A percentile compares a stretch with the other conserved stretches of the same genome.
Evolutionary conservation across 2,797 vertebrate species (phyloP).

Genomic region (Sebastes nivosus): DNA sequence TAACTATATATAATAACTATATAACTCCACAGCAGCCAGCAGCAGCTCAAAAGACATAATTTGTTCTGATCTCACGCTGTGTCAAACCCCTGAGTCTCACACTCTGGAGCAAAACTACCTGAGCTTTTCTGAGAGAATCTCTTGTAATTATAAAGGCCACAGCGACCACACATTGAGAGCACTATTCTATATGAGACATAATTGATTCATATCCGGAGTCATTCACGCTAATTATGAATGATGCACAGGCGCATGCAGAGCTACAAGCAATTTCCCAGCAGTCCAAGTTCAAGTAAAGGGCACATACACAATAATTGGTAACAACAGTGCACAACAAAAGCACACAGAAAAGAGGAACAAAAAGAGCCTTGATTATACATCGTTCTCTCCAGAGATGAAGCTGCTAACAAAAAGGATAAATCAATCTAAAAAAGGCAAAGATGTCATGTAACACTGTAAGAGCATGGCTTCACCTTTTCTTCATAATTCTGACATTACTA

Average conservation of each 20-base stretch:
- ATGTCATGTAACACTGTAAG: background rate
- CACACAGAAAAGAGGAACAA: background rate
- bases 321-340: constrained; percentile 28
- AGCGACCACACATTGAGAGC: constrained; percentile 60
- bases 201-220: constrained; percentile 71
- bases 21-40: constrained; percentile 30
- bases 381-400: background rate
- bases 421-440: background rate
- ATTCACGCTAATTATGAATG: constrained; percentile 71
- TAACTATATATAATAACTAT: constrained; percentile 6
- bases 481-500: background rate
- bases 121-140: constrained; percentile 53
- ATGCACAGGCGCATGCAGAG: constrained; percentile 62
- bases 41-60: constrained; percentile 34
- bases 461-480: too few species aligned
- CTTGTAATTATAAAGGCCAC: constrained; percentile 60
- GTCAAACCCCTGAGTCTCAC: constrained; percentile 32
- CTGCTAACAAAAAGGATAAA: background rate
- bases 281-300: constrained; percentile 60
- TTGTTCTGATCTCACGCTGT: constrained; percentile 47
- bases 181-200: constrained; percentile 64
- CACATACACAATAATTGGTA: constrained; percentile 50
- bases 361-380: background rate
- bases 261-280: constrained; percentile 64
- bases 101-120: constrained; percentile 41